phyloP scores from a whole-genome alignment of 2,888 invertebrate genomes.

The Dolomedes plantarius region DNA sequence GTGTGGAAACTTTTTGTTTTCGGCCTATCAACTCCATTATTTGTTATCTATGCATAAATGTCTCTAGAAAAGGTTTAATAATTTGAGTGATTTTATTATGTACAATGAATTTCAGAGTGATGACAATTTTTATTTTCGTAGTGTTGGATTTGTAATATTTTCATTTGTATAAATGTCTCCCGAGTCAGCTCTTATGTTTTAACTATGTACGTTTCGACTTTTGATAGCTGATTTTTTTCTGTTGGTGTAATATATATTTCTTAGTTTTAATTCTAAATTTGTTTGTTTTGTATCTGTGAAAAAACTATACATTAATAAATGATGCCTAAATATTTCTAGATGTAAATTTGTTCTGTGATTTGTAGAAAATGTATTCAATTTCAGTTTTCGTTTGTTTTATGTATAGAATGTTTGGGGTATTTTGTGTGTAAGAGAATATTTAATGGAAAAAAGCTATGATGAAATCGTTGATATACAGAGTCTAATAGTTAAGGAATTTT shows the following conservation, averaged over 20 bases:
- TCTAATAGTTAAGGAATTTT: background rate
- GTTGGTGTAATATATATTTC: background rate
- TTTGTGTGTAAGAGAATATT: constrained; percentile 24
- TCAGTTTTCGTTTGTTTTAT: constrained; percentile 24
- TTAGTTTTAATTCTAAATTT: constrained; percentile 5
- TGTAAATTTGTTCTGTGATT: constrained; percentile 4
- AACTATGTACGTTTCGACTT: background rate
- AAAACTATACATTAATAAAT: background rate
- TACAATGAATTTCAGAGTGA: too few relatives aligned
- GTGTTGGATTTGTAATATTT: too few relatives aligned
- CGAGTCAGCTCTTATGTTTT: background rate
- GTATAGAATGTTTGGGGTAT: constrained; percentile 18
- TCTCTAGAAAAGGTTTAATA: too few relatives aligned
- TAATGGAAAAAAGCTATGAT: constrained; percentile 15
- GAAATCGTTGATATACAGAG: constrained; percentile 5
- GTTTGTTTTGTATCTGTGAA: background rate
- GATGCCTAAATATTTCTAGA: background rate
- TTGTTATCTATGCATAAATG: too few relatives aligned
- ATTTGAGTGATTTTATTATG: too few relatives aligned
- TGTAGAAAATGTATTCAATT: constrained; percentile 21
- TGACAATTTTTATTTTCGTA: too few relatives aligned
- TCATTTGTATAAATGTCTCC: too few relatives aligned
- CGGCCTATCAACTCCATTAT: too few relatives aligned
- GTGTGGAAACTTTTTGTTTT: too few relatives aligned
- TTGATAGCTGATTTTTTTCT: background rate